Percentiles rank a stretch among this genome's conserved stretches.
Evolutionary conservation across 2,888 invertebrate genomes (phyloP).

Genomic region (Pogonocherus hispidulus): DNA sequence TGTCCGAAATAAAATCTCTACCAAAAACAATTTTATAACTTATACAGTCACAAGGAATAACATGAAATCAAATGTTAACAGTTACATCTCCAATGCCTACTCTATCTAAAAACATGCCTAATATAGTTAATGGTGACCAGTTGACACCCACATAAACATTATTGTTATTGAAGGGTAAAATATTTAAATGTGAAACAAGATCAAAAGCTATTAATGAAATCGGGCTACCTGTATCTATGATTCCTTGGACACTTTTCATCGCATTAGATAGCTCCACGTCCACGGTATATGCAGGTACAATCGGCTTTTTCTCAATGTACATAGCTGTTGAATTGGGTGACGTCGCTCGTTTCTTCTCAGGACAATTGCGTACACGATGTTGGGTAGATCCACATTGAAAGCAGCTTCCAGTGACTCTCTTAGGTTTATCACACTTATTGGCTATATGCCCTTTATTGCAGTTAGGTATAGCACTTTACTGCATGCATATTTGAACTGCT

Average conservation of each 20-base stretch:
- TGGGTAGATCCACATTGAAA: constrained; percentile 61
- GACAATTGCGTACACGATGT: too few species aligned
- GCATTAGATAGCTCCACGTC: too few species aligned
- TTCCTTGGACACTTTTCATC: too few species aligned
- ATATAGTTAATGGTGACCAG: constrained; percentile 34
- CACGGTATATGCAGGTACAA: too few species aligned
- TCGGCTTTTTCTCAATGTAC: too few species aligned
- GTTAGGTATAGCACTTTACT: constrained; percentile 31
- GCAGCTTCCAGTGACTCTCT: constrained; percentile 25
- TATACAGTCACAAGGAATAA: constrained; percentile 28
- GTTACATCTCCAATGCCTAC: constrained; percentile 15
- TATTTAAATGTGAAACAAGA: too few species aligned
- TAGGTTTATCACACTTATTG: constrained; percentile 13
- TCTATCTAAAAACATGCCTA: constrained; percentile 22
- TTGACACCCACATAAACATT: constrained; percentile 30
- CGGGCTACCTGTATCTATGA: too few species aligned
- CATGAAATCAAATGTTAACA: constrained; percentile 29
- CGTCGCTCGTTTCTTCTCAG: too few species aligned
- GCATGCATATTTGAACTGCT: too few species aligned
- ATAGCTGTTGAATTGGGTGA: too few species aligned
- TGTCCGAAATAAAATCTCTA: constrained; percentile 25
- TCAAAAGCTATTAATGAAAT: too few species aligned
- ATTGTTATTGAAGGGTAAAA: too few species aligned
- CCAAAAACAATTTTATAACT: constrained; percentile 26
- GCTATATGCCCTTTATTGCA: constrained; percentile 23